Conservation (phyloP, 2,113 vertebrate genomes). For the Progne subis region DNA sequence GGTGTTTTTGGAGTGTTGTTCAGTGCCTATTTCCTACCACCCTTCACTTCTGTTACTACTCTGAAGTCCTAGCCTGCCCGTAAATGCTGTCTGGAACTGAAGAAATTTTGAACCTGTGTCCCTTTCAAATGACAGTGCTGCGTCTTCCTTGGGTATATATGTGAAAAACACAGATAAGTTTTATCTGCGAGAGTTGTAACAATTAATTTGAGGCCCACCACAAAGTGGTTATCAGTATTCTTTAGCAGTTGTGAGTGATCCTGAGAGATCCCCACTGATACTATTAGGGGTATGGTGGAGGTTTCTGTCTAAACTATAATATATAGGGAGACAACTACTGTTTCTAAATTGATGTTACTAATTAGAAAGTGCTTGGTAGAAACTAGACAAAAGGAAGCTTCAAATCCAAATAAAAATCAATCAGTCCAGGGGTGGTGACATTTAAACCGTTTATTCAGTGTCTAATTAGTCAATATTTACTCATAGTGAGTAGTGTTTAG, state of each 20-base stretch:
- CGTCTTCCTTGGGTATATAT: background rate
- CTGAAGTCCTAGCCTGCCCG: background rate
- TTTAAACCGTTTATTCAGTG: background rate
- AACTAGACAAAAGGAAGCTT: slow-evolving; percentile 34
- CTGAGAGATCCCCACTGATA: background rate
- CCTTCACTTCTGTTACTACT: background rate
- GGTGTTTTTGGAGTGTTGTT: background rate
- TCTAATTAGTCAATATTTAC: background rate
- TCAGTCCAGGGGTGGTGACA: background rate
- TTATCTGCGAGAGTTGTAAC: slow-evolving; percentile 37
- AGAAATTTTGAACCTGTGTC: background rate
- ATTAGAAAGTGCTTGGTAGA: slow-evolving; percentile 36
- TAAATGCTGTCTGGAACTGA: background rate
- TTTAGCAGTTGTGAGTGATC: slow-evolving; percentile 29
- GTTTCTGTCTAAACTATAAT: slow-evolving; percentile 11
- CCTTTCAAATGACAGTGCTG: background rate
- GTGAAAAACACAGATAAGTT: slow-evolving; percentile 17
- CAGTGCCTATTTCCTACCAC: background rate
- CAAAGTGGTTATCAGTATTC: background rate
- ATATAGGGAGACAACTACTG: background rate
- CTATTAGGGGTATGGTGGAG: background rate
- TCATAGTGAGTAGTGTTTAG: background rate
- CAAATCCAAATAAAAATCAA: background rate
- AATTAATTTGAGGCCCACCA: slow-evolving; percentile 23
- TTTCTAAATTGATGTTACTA: slow-evolving; percentile 4